Evolutionary conservation across 2,888 invertebrate genomes (phyloP), one percentile per base, ranked within the genome.

Genomic region (Drosophila rubida): DNA sequence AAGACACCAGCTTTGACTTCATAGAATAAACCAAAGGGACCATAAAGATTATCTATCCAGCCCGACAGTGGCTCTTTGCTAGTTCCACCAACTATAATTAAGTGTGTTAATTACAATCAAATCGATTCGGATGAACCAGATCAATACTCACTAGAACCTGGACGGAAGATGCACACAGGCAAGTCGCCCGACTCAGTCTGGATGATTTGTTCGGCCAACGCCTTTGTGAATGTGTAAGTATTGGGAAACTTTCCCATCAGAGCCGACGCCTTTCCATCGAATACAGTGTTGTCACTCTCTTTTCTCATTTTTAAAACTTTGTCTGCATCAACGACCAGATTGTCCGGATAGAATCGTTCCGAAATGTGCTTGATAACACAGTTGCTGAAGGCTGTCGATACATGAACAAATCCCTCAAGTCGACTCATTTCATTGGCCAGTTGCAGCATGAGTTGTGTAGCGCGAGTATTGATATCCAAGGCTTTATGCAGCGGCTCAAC

Each of bases 181-280:
- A 96, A 86, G 19, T 92, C 92, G 45, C 90, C 92, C 0, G 93
- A 93, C 77, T 94, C 93, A 50, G 92, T 93, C 30, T 93, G 90
- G 7, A 95, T 91, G 13, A 94, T 84, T 70, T 94, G 93, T 87
- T 96, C 96, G 0, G 95, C 95, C 53, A 96, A 89, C 5, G 95
- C 94, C 90, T 96, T 96, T 3, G 95, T 95, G 88, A 93, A 95
- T 1, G 94, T 94, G 91, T 96, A 96, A 0, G 95, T 95, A 88
- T 96, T 96, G 2, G 95, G 95, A 58, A 79, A 91, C n/a, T 74
- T 78, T 2, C 81, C 85, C 13, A 85, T 50, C 8, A 91, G 68
- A 25, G 76, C 80, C 2, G 68, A 14, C 27, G 90, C 87, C 63
- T 92, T 86, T 9, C 80, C 76, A 49, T 92, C 89, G 5, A 93